A percentile compares a stretch with the other conserved stretches of the same genome.
Conservation (phyloP, 2,113 vertebrate species). For the Nymphicus hollandicus region DNA sequence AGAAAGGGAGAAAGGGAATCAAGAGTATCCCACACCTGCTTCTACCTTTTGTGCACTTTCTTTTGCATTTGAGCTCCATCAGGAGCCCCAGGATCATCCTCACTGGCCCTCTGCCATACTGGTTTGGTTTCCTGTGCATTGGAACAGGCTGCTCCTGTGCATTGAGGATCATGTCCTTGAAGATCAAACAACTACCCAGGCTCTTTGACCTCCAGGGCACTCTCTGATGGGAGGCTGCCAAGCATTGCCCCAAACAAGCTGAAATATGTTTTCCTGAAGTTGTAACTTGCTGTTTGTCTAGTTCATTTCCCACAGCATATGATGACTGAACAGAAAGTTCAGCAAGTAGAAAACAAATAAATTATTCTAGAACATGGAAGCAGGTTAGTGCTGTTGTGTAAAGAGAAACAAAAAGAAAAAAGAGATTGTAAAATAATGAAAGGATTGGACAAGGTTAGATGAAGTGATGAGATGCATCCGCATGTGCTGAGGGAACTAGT, state of each 20-base stretch:
- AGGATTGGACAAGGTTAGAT: not conserved
- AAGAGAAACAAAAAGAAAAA: not conserved
- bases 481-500: not conserved
- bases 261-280: not conserved
- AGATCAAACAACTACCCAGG: not conserved
- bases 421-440: not conserved
- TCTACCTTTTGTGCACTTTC: not conserved
- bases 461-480: not conserved
- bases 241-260: not conserved
- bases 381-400: not conserved
- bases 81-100: not conserved
- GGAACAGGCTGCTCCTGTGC: not conserved
- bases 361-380: not conserved
- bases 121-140: not conserved
- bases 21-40: fast-evolving
- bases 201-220: not conserved
- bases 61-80: not conserved
- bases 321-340: not conserved
- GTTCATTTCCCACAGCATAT: not conserved
- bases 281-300: not conserved
- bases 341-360: not conserved
- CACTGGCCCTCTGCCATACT: fast-evolving
- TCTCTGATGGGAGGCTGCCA: not conserved
- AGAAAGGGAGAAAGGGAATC: not conserved
- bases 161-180: not conserved